phyloP scores from a whole-genome alignment of 2,888 invertebrate genomes.

The Pseudolycoriella hygida region DNA sequence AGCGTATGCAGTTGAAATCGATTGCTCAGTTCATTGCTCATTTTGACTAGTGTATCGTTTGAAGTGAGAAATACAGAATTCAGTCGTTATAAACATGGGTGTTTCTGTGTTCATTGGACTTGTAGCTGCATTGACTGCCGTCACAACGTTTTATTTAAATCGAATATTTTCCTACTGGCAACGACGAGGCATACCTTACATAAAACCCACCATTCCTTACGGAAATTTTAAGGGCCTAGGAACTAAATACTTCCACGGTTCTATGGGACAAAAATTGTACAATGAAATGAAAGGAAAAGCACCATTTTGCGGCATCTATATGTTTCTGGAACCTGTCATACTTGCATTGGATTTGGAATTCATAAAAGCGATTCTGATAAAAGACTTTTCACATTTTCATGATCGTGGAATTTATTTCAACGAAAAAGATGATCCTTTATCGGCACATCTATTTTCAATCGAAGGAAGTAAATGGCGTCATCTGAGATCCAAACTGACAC shows the following conservation, averaged over 20 bases:
- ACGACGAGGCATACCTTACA: background rate
- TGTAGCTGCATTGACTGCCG: too few relatives aligned
- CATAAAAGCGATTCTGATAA: slow-evolving; percentile 9
- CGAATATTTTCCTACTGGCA: background rate
- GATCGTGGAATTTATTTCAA: slow-evolving; percentile 15
- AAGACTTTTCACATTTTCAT: slow-evolving; percentile 7
- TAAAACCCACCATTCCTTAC: background rate
- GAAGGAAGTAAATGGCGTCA: slow-evolving; percentile 27
- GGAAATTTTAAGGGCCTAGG: background rate
- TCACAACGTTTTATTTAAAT: background rate
- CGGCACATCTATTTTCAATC: slow-evolving; percentile 25
- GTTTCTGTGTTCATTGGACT: too few relatives aligned
- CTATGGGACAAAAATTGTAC: background rate
- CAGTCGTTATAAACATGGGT: too few relatives aligned
- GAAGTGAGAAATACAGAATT: too few relatives aligned
- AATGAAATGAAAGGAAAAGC: slow-evolving; percentile 5
- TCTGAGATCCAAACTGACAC: slow-evolving; percentile 17
- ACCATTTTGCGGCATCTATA: slow-evolving; percentile 1
- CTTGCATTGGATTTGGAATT: slow-evolving; percentile 4
- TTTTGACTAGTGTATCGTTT: too few relatives aligned
- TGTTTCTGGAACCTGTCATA: background rate
- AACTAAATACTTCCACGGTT: background rate
- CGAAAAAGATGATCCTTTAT: slow-evolving; percentile 24
- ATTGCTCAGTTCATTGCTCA: too few relatives aligned
- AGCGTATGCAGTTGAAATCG: too few relatives aligned